Base-by-base conservation (phyloP, 2,797 vertebrate genomes). In the Meriones psammophilus region DNA sequence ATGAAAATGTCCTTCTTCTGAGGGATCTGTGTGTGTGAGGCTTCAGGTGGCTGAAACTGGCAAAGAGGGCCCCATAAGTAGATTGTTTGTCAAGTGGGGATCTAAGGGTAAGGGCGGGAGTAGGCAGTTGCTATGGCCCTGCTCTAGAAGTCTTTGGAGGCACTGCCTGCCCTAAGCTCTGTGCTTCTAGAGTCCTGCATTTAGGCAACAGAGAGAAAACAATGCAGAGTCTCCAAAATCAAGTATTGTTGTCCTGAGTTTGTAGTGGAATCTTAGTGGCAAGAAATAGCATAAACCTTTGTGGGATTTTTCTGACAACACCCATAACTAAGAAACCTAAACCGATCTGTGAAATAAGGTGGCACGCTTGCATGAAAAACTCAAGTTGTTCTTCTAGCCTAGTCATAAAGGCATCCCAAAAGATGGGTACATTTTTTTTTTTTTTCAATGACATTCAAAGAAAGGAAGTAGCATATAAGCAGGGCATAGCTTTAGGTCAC, bases 1-100 rank as follows among this genome's bases (percentile, higher is more conserved):
- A 17, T 33, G 22, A 88, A 92, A 93, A 81, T 46, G 33, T 26
- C 87, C 60, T 89, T 87, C 33, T 95, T 66, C 33, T 66, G 89
- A 93, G 50, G 39, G 84, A 33, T 88, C 17, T 78, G 0, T 83
- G 24, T 6, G 2, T 39, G 7, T 28, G 50, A 86, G 42, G 22
- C 68, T 66, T 90, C 88, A 54, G 14, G 62, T 14, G n/a, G 46
- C 68, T 85, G 30, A 69, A 62, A 88, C 33, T 5, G 28, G 50
- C 46, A 87, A 68, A 4, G 39, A 26, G 54, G 92, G 20, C 33
- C 18, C 28, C 69, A 39, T 71, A 83, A 28, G 30, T 36, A 88
- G 12, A 33, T 46, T 8, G 20, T 3, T 62, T 66, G 33, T 36
- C 84, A 69, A 76, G 6, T 12, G 33, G 15, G 81, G 26, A 33